phyloP scores from a whole-genome alignment of 2,888 invertebrate species.

The Cosmopolites sordidus region DNA sequence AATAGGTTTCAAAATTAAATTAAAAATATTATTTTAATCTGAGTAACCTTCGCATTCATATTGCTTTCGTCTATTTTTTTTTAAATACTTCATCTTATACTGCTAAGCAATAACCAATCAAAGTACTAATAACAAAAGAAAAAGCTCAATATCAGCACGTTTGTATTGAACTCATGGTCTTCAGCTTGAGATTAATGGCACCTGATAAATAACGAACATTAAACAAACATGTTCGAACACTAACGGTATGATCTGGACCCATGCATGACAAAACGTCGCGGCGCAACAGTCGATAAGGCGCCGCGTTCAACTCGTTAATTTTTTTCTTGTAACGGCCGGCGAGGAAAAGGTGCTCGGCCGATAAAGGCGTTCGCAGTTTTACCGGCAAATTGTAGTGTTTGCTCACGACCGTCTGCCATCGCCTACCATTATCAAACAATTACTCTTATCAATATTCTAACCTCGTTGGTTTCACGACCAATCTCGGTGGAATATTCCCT shows the following conservation, averaged over 20 bases:
- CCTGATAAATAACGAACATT: slow-evolving; percentile 24
- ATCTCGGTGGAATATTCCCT: too few relatives aligned
- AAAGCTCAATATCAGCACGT: too few relatives aligned
- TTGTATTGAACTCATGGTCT: too few relatives aligned
- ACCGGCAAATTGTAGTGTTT: slow-evolving; percentile 44
- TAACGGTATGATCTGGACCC: slow-evolving; percentile 26
- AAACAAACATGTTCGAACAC: slow-evolving; percentile 28
- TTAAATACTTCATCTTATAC: too few relatives aligned
- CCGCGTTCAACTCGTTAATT: neutral
- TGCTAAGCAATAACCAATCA: too few relatives aligned
- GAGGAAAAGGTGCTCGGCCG: slow-evolving; percentile 10
- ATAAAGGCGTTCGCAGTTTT: slow-evolving; percentile 28
- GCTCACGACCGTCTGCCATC: slow-evolving; percentile 44
- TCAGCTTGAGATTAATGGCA: slow-evolving; percentile 27
- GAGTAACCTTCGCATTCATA: too few relatives aligned
- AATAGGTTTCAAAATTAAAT: too few relatives aligned
- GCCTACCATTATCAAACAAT: slow-evolving; percentile 47
- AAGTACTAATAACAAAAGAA: too few relatives aligned
- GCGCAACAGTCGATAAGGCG: slow-evolving; percentile 13
- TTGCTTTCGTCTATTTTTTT: too few relatives aligned
- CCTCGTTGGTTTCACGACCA: slow-evolving; percentile 21
- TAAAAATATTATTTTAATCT: too few relatives aligned
- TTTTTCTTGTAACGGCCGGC: neutral
- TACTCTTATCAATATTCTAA: slow-evolving; percentile 48
- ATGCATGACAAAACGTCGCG: slow-evolving; percentile 30